phyloP scores from a whole-genome alignment of 1,140 invertebrate species.

The Leptopilina clavipes region DNA sequence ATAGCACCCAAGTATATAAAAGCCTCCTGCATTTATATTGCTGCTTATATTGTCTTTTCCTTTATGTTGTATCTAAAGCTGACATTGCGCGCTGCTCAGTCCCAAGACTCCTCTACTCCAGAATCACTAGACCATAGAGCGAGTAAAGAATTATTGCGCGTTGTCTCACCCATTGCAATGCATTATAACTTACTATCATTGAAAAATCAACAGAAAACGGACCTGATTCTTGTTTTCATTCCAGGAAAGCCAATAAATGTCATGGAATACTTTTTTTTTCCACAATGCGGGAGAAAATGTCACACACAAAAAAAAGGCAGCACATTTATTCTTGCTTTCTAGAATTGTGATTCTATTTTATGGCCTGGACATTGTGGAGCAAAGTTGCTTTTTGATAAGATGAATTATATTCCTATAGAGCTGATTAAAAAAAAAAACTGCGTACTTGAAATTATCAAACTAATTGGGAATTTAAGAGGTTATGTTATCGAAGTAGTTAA shows the following conservation, averaged over 20 bases:
- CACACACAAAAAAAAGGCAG: background rate
- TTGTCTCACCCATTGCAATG: background rate
- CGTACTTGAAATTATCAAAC: too few species aligned
- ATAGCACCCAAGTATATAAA: slow-evolving; percentile 29
- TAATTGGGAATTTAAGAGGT: too few species aligned
- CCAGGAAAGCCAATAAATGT: slow-evolving; percentile 20
- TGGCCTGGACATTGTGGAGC: background rate
- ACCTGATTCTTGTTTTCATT: slow-evolving; percentile 26
- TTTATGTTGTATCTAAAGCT: slow-evolving; percentile 25
- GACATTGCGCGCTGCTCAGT: slow-evolving; percentile 5
- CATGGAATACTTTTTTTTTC: background rate
- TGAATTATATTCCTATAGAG: too few species aligned
- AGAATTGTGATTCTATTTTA: slow-evolving; percentile 22
- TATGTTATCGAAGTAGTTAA: too few species aligned
- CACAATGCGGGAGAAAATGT: slow-evolving; percentile 28
- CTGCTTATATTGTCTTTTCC: slow-evolving; percentile 39
- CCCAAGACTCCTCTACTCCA: background rate
- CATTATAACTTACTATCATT: slow-evolving; percentile 20
- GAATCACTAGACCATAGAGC: slow-evolving; percentile 26
- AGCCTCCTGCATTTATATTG: slow-evolving; percentile 33
- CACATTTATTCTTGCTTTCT: slow-evolving; percentile 8
- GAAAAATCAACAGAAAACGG: slow-evolving; percentile 28
- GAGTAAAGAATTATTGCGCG: slow-evolving; percentile 17
- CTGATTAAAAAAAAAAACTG: too few species aligned
- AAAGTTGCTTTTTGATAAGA: too few species aligned